Evolutionary conservation across 2,888 invertebrate genomes (phyloP), one percentile per base, ranked within the genome.

Genomic region (Cataglyphis cursor): DNA sequence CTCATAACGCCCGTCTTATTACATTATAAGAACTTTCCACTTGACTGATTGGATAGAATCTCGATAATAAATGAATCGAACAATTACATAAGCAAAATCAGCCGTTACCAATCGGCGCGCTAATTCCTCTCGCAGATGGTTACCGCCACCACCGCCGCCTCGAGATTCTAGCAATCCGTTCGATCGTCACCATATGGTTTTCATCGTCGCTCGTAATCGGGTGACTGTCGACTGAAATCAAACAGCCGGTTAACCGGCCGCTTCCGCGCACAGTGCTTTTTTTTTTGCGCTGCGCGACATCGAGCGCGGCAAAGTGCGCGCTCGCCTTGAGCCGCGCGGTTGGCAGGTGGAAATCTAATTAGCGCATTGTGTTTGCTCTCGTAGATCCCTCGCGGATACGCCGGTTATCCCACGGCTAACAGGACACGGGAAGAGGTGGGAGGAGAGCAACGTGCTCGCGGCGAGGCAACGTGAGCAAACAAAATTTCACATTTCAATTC

Each of bases 331-430:
- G 66, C 21, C 65, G 44, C 61, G 10, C 76, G 66, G 64, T 64
- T 85, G 89, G 83, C 89, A 89, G 89, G 89, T 89, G 89, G 89
- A 89, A 89, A 89, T 89, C 89, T 89, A 86, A 89, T 89, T 89
- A 89, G 87, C 89, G 83, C 87, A 81, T 75, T 74, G 83, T 86
- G 84, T 86, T 85, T 72, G 87, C 89, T 75, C 81, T 83, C 74
- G 62, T 48, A 83, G 85, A 88, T 88, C 85, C 80, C 81, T 82
- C 78, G 80, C 82, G 88, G 85, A 88, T 88, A 88, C 66, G 35
- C 64, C 61, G 54, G 31, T 66, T 75, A 82, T 88, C 88, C 85
- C 88, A 88, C 84, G 89, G 68, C 75, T 88, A 76, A 66, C 59
- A 54, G 82, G 59, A 66, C 72, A 41, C 62, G 31, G 12, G 44